These are phyloP conservation scores for Cyanoramphus novaezelandiae DNA, from an alignment of 2,113 vertebrate species.

Conservation along the genomic window DNA sequence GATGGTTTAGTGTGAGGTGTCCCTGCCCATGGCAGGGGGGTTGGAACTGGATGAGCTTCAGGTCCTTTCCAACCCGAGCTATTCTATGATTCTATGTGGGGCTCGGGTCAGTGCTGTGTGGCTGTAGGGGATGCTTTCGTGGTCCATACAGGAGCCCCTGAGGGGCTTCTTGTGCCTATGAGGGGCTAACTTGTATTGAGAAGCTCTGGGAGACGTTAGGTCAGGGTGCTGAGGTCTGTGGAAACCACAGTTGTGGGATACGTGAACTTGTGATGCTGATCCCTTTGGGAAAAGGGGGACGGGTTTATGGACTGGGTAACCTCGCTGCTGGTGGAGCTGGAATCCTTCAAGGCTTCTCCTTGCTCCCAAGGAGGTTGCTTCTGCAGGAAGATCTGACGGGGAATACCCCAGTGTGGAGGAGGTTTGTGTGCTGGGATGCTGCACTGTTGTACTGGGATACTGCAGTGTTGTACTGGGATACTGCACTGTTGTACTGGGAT, in stretches of 20 bases:
- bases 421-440: not conserved
- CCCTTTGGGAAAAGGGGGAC: not conserved
- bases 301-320: not conserved
- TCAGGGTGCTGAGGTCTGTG: fast-evolving
- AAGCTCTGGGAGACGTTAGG: not conserved
- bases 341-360: not conserved
- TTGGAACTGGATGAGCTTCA: too few species aligned
- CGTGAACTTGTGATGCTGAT: not conserved
- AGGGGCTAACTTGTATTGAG: too few species aligned
- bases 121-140: not conserved
- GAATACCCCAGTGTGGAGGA: fast-evolving
- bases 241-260: fast-evolving
- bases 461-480: too few species aligned
- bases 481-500: too few species aligned
- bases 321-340: fast-evolving
- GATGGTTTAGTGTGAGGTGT: too few species aligned
- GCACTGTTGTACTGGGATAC: too few species aligned
- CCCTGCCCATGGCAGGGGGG: too few species aligned
- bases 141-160: fast-evolving
- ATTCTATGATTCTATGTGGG: too few species aligned
- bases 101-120: too few species aligned
- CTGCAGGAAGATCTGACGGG: not conserved
- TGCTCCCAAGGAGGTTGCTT: not conserved
- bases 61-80: too few species aligned
- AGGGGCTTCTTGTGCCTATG: too few species aligned